phyloP scores from a whole-genome alignment of 1,140 invertebrate genomes.

The Drosophila obscura region DNA sequence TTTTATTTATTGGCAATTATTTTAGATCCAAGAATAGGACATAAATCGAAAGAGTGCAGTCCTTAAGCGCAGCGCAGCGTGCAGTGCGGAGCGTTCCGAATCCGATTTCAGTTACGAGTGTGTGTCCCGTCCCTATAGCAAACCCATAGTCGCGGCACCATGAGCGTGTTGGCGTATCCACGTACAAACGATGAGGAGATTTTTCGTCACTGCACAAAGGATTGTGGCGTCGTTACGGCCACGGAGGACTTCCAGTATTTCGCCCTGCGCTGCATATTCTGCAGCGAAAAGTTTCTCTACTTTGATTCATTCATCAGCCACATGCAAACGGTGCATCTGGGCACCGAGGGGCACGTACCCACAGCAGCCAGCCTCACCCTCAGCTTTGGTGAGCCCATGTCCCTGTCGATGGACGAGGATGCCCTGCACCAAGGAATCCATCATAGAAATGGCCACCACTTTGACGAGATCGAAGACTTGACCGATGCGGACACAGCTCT shows the following conservation, averaged over 20 bases:
- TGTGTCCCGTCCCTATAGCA: background rate
- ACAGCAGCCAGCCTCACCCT: slow-evolving; percentile 10
- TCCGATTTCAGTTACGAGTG: too few relatives aligned
- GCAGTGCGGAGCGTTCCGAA: slow-evolving; percentile 27
- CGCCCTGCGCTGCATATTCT: slow-evolving; percentile 68
- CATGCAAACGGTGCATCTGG: slow-evolving; percentile 76
- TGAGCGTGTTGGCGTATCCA: slow-evolving; percentile 82
- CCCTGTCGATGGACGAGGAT: slow-evolving; percentile 33
- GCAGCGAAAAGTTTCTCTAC: slow-evolving; percentile 77
- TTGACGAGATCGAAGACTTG: slow-evolving; percentile 74
- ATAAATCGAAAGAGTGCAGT: slow-evolving; percentile 38
- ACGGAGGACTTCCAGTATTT: slow-evolving; percentile 82
- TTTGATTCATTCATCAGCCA: slow-evolving; percentile 81
- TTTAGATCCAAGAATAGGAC: slow-evolving; percentile 29
- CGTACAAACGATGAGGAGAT: slow-evolving; percentile 81
- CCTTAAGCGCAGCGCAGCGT: slow-evolving; percentile 17
- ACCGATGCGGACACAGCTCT: slow-evolving; percentile 72
- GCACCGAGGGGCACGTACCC: slow-evolving; percentile 25
- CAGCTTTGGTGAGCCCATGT: slow-evolving; percentile 44
- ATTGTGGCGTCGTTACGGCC: slow-evolving; percentile 79
- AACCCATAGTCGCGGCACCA: slow-evolving; percentile 48
- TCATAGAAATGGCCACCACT: slow-evolving; percentile 40
- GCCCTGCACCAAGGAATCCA: slow-evolving; percentile 4
- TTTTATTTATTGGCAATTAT: slow-evolving; percentile 38
- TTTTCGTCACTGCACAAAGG: slow-evolving; percentile 77